A percentile compares a stretch with the other conserved stretches of the same genome.
These are phyloP conservation scores for Heliothis peltigera DNA, from an alignment of 2,888 invertebrate species.

Conservation along the genomic window DNA sequence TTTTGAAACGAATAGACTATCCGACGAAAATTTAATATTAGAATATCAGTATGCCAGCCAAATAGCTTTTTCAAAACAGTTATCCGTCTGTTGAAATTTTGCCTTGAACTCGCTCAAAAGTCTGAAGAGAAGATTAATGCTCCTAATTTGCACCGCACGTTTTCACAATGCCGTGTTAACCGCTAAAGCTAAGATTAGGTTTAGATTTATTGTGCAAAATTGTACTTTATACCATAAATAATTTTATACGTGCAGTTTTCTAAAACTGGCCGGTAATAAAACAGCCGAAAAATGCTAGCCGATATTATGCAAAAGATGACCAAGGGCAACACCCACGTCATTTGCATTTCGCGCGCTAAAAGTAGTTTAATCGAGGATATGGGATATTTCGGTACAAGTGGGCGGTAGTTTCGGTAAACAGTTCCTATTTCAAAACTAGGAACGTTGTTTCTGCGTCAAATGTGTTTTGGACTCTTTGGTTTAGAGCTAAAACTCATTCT, in stretches of 20 bases:
- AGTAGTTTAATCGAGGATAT: constrained; percentile 47
- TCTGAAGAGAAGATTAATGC: constrained; percentile 7
- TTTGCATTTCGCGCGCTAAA: constrained; percentile 32
- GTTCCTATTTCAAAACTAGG: constrained; percentile 8
- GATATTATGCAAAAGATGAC: constrained; percentile 1
- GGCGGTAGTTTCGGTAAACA: constrained; percentile 38
- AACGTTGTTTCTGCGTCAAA: background rate
- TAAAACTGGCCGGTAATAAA: background rate
- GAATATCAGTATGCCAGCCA: constrained; percentile 2
- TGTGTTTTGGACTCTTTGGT: background rate
- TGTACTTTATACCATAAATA: background rate
- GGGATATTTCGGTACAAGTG: constrained; percentile 40
- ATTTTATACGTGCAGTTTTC: constrained; percentile 1
- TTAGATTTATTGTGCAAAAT: constrained; percentile 5
- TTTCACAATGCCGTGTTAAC: constrained; percentile 21
- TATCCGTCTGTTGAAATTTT: constrained; percentile 19
- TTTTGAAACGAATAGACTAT: background rate
- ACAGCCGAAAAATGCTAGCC: background rate
- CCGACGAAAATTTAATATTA: background rate
- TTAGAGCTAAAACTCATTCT: too few relatives aligned
- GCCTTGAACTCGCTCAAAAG: constrained; percentile 33
- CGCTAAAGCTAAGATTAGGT: constrained; percentile 16
- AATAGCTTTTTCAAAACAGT: background rate
- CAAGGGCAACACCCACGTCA: constrained; percentile 30
- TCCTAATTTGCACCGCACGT: constrained; percentile 41